These are phyloP conservation scores for Plectrocnemia conspersa DNA, from an alignment of 1,140 invertebrate genomes.

Conservation along the genomic window DNA sequence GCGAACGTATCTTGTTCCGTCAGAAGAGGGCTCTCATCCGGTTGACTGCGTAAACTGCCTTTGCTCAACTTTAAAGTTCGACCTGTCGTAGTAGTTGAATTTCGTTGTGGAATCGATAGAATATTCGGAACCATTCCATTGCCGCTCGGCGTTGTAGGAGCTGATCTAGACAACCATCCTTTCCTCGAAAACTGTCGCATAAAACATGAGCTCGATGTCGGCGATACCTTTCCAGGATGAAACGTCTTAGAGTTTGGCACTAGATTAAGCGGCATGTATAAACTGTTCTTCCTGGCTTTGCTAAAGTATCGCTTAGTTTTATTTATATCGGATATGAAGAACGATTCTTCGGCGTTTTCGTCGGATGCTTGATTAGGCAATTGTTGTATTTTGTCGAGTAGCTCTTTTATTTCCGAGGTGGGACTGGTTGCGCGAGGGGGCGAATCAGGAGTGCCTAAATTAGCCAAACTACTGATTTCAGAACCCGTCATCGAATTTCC, in stretches of 20 bases:
- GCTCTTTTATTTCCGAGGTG: constrained; percentile 62
- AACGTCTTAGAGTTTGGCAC: constrained; percentile 32
- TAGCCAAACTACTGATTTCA: constrained; percentile 62
- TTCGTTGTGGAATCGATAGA: constrained; percentile 48
- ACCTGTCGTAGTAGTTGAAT: constrained; percentile 46
- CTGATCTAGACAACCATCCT: constrained; percentile 65
- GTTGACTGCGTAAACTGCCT: constrained; percentile 40
- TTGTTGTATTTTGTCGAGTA: constrained; percentile 65
- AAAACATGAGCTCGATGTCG: constrained; percentile 27
- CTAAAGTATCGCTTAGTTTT: constrained; percentile 41
- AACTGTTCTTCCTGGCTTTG: constrained; percentile 51
- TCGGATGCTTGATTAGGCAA: constrained; percentile 40
- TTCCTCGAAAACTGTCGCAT: constrained; percentile 40
- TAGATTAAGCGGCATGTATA: constrained; percentile 53
- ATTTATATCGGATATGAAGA: constrained; percentile 39
- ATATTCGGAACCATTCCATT: constrained; percentile 51
- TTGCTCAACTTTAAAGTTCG: constrained; percentile 34
- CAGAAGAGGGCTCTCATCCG: constrained; percentile 57
- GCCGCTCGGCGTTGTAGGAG: constrained; percentile 68
- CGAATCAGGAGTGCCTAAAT: constrained; percentile 60
- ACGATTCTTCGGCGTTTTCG: constrained; percentile 23
- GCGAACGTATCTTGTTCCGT: constrained; percentile 53
- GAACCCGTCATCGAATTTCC: constrained; percentile 56
- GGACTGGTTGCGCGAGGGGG: constrained; percentile 73
- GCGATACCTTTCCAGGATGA: constrained; percentile 27